Evolutionary conservation across 2,888 invertebrate species (phyloP).

Genomic region (Linnaemya tessellans): DNA sequence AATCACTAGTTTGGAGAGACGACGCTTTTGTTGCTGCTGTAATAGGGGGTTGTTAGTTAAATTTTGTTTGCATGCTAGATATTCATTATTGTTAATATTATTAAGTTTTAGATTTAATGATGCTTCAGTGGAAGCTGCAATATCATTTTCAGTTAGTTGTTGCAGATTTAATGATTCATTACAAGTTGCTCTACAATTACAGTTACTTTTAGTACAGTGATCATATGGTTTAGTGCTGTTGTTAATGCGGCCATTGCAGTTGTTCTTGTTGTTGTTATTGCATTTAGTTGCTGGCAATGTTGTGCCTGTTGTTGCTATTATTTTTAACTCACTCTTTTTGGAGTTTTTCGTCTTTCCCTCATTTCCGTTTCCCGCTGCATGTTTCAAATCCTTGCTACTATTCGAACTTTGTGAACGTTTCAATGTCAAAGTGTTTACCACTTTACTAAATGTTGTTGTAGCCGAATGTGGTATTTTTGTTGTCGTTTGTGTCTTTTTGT

Average conservation of each 20-base stretch:
- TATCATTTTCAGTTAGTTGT: conserved; percentile 51
- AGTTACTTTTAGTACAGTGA: conserved; percentile 56
- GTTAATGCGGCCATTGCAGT: conserved; percentile 1
- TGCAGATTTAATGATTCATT: conserved; percentile 65
- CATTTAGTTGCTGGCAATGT: conserved; percentile 28
- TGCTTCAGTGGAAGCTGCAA: conserved; percentile 60
- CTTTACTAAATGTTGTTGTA: conserved; percentile 61
- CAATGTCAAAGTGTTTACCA: conserved; percentile 58
- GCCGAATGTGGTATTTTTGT: conserved; percentile 36
- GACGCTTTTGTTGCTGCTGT: conserved; percentile 64
- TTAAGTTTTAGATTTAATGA: conserved; percentile 59
- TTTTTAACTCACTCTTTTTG: conserved; percentile 55
- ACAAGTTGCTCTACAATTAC: conserved; percentile 57
- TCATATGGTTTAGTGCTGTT: conserved; percentile 23
- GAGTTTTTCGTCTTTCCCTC: conserved; percentile 33
- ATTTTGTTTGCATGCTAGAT: conserved; percentile 68
- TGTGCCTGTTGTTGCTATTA: conserved; percentile 50
- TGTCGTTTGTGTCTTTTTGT: not conserved
- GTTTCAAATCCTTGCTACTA: conserved; percentile 35
- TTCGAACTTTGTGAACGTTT: conserved; percentile 59
- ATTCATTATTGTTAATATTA: conserved; percentile 64
- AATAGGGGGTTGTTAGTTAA: conserved; percentile 50
- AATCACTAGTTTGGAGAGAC: conserved; percentile 67
- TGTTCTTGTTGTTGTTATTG: conserved; percentile 21
- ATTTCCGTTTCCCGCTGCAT: conserved; percentile 30